Base-by-base conservation (phyloP, 2,888 invertebrate genomes). In the Napeogenes inachia region DNA sequence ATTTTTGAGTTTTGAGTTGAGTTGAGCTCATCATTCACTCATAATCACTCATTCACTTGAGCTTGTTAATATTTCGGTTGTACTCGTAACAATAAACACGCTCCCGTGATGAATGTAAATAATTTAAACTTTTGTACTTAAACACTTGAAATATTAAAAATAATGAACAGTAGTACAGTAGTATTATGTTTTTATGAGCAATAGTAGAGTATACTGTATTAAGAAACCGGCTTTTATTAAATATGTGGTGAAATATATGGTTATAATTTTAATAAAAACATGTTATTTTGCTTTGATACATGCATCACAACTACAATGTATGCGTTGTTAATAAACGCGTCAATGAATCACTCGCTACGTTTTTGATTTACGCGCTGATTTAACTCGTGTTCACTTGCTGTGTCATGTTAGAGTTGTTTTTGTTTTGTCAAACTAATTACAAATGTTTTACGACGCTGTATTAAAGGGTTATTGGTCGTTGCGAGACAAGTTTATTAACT, bases 291-390 rank as follows among this genome's bases (percentile, higher is more conserved):
- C 2, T 30, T 50, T 30, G 30, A 8, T 30, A 30, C 30, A 50
- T 50, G 30, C 21, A 21, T 30, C 30, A 30, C 30, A 50, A 30
- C 50, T 50, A 50, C 50, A 47, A n/a, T 60, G 54, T 59, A 63
- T 64, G 61, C 59, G 50, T 63, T 67, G 66, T 71, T 71, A 71
- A 71, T 71, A 70, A 70, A 64, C 66, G 55, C 54, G 5, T 56
- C 35, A 61, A 77, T 83, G 82, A 82, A 77, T 82, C 83, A 83
- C 70, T 56, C 60, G 69, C 68, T 70, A 64, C 66, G 63, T 66
- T 56, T 80, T 84, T 87, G 84, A 86, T 85, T 86, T 84, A 86
- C 76, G 70, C 69, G 74, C 78, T 72, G 72, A 75, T 81, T 78
- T 78, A 82, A 79, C 79, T 79, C 68, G 75, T 72, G 76, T 77